Evolutionary conservation across 2,888 invertebrate genomes (phyloP), one percentile per base, ranked within the genome.

Genomic region (Euzophera pinguis): DNA sequence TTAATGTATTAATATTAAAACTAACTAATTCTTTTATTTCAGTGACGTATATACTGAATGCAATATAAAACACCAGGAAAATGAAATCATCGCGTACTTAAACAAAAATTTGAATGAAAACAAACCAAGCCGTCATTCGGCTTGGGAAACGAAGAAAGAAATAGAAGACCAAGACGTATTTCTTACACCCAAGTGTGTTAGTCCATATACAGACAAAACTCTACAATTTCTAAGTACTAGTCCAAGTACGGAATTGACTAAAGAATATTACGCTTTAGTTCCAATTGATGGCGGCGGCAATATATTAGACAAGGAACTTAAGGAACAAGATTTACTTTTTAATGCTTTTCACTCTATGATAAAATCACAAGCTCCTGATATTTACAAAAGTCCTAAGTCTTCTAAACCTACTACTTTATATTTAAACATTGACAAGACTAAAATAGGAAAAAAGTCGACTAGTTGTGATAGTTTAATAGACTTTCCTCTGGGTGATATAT

Each of bases 41-140:
- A 91, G 91, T 67, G 90, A 91, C 69, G 82, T 83, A 2, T 91
- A 91, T 63, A 87, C 89, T 47, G 86, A 90, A 64, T 91, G 90
- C 64, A 76, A 86, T 62, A 82, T 91, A 56, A 78, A 80, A 63
- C 76, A 83, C 57, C 87, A 90, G 69, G 91, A 91, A 73, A 79
- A 78, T 61, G 85, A 88, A 74, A 84, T 91, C 62, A 77, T 91
- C 54, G 62, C 71, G 32, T 90, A 85, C 65, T 66, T 91, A 52
- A 78, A 86, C 59, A 69, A 77, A 47, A 74, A 80, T 54, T 66
- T 81, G 55, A 69, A 67, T 50, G 52, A 69, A 51, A 55, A 63
- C 39, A 65, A 71, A 62, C 61, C 68, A 45, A 63, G 63, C 43
- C 56, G 68, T 45, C 64, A 61, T 32, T 70, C 64, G 34, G 57